Evolutionary conservation across 2,888 invertebrate species (phyloP).

Genomic region (Lydus trimaculatus): DNA sequence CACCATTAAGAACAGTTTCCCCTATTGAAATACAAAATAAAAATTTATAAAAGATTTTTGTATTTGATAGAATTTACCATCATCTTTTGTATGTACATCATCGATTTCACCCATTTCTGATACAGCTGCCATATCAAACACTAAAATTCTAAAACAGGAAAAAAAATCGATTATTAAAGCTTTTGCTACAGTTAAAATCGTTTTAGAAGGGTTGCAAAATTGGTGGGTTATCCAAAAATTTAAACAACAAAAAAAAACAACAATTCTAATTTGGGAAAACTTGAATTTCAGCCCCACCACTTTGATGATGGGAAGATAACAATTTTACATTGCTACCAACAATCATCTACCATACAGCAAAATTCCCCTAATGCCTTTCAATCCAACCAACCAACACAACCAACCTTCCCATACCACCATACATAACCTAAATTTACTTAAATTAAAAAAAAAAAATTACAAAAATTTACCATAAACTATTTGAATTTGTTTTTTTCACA

Average conservation of each 20-base stretch:
- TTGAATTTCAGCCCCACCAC: conserved; percentile 43
- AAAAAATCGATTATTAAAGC: conserved; percentile 6
- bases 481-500: conserved; percentile 44
- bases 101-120: conserved; percentile 60
- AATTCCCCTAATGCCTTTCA: conserved; percentile 31
- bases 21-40: conserved; percentile 35
- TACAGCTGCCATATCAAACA: conserved; percentile 57
- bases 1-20: conserved; percentile 52
- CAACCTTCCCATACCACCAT: too few species aligned
- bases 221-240: too few species aligned
- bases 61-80: conserved; percentile 39
- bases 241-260: too few species aligned
- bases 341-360: conserved; percentile 40
- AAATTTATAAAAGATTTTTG: conserved; percentile 1
- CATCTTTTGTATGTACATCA: conserved; percentile 58
- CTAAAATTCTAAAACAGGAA: conserved; percentile 37
- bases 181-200: too few species aligned
- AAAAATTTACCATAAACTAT: conserved; percentile 43
- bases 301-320: conserved; percentile 45
- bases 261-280: conserved; percentile 31
- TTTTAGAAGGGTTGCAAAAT: background rate
- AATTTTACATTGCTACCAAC: conserved; percentile 45
- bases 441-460: background rate
- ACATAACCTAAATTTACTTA: conserved; percentile 26
- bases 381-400: too few species aligned